Base-by-base conservation (phyloP, 2,113 vertebrate genomes). In the Andinoacara biseriatus region DNA sequence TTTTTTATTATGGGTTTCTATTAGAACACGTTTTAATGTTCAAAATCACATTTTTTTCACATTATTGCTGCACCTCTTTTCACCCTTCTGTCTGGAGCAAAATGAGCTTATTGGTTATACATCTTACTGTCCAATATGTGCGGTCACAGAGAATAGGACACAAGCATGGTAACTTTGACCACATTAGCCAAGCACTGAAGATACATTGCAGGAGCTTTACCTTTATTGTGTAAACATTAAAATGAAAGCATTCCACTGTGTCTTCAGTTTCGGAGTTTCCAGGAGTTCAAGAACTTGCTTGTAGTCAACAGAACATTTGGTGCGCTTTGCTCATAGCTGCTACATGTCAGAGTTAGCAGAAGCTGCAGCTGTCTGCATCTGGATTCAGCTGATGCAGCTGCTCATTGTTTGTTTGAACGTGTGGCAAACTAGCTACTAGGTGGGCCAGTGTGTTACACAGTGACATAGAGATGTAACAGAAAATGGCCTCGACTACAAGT, bases 351-450 rank as follows among this genome's bases (percentile, higher is more conserved):
- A 52, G 6, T 7, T 72, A 54, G 67, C 67, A 72, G 46, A 54
- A 52, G 10, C 65, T 52, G 65, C 65, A 52, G 65, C 67, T 72
- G 67, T 31, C 46, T 72, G 14, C 67, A 72, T 54, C 26, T 72
- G 67, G 67, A 72, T 54, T 54, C 67, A 54, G 31, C 40, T 33
- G 1, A 33, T 26, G 67, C 46, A 72, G 67, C 46, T 72, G 46
- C 6, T 54, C 46, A 72, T 54, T 72, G 17, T 54, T 69, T 46
- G 11, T 15, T 52, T 72, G 46, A 72, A 7, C 7, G 26, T 54
- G 67, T 72, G 67, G 10, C 65, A 72, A 72, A 72, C 43, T 72
- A 72, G 5, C 65, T 52, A 24, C 43, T 52, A 52, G 46, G 46
- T 31, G 26, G 46, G 26, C 26, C 67, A 54, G 67, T 7, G 2